Evolutionary conservation across 2,888 invertebrate genomes (phyloP).

Genomic region (Eupsilia transversa): DNA sequence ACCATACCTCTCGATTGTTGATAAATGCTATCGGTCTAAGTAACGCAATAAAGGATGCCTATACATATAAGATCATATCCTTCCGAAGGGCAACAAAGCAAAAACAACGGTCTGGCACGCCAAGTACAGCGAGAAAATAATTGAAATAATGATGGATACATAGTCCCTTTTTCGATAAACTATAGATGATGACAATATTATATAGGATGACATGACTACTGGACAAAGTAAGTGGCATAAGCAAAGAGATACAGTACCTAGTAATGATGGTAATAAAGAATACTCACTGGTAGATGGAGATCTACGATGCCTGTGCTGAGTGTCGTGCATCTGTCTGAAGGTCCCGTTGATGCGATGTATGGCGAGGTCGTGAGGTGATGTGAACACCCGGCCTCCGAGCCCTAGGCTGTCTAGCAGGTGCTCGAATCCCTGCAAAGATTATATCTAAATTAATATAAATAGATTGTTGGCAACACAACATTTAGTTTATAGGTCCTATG

Average conservation of each 20-base stretch:
- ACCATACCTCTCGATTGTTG: conserved; percentile 6
- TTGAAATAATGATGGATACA: background rate
- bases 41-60: background rate
- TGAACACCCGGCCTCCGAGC: conserved; percentile 92
- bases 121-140: background rate
- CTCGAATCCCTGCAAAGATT: conserved; percentile 91
- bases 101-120: background rate
- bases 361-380: conserved; percentile 88
- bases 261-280: background rate
- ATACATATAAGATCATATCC: no score
- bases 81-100: background rate
- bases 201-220: no score
- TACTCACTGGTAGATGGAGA: conserved; percentile 71
- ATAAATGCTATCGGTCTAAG: background rate
- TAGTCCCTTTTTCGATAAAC: background rate
- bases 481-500: no score
- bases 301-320: conserved; percentile 86
- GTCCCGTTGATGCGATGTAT: conserved; percentile 89
- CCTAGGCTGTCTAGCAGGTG: conserved; percentile 92
- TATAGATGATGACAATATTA: background rate
- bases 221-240: background rate
- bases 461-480: no score
- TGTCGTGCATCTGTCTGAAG: conserved; percentile 89
- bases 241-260: background rate
- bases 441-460: background rate